Evolutionary conservation across 2,113 vertebrate species (phyloP).

Genomic region (Canis aureus): DNA sequence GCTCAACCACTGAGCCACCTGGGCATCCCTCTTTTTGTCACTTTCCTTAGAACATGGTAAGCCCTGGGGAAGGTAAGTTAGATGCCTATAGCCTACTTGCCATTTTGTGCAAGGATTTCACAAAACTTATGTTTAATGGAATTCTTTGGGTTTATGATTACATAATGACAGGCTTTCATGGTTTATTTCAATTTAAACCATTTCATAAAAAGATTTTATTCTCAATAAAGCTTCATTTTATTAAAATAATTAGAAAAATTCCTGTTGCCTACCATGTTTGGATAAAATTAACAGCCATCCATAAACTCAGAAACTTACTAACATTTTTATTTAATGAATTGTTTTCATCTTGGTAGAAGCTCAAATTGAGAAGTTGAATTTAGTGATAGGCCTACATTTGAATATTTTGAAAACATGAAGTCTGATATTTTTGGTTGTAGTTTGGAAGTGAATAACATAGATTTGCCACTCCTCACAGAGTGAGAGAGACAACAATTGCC

Average conservation of each 20-base stretch:
- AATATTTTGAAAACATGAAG: background rate
- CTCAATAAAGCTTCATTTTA: background rate
- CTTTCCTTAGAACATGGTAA: background rate
- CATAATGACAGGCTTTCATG: background rate
- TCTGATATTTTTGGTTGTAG: background rate
- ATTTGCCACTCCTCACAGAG: background rate
- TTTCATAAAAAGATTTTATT: background rate
- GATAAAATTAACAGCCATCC: background rate
- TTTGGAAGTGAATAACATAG: background rate
- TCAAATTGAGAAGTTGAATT: background rate
- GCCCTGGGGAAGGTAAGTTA: background rate
- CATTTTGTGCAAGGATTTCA: background rate
- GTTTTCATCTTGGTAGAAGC: background rate
- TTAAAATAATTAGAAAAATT: background rate
- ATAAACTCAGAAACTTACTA: background rate
- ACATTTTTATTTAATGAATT: background rate
- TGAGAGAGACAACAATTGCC: background rate
- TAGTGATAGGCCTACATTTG: background rate
- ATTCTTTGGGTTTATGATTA: background rate
- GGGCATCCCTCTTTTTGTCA: background rate
- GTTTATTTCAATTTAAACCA: background rate
- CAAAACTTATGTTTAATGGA: background rate
- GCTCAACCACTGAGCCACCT: no score
- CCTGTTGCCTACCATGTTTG: background rate
- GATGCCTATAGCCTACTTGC: background rate